Evolutionary conservation across 2,797 vertebrate species (phyloP).

Genomic region (Danio kyathit): DNA sequence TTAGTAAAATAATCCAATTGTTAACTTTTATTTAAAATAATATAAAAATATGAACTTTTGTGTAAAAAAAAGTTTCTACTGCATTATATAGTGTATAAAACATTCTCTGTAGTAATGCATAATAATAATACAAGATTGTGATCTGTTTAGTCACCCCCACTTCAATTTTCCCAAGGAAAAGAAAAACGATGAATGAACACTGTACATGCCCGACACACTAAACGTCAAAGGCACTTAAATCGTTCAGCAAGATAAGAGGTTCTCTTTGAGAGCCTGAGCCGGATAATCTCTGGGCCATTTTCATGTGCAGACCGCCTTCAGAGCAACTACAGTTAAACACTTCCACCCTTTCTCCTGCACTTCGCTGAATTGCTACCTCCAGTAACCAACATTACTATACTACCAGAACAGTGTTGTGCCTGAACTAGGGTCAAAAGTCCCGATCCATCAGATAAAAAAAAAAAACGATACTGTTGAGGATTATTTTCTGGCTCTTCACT

Average conservation of each 20-base stretch:
- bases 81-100: no score
- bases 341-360: background rate
- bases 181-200: background rate
- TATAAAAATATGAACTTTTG: no score
- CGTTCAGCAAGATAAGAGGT: conserved; percentile 24
- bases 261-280: conserved; percentile 19
- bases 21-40: no score
- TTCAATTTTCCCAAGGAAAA: background rate
- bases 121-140: background rate
- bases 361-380: conserved; percentile 27
- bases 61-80: no score
- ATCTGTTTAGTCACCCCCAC: background rate
- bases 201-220: background rate
- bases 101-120: no score
- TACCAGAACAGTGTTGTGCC: conserved; percentile 13
- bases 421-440: conserved; percentile 28
- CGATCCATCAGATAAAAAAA: conserved; percentile 21
- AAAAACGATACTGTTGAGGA: background rate
- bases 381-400: conserved; percentile 11
- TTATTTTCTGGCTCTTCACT: conserved; percentile 22
- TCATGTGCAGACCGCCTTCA: background rate
- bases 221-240: conserved; percentile 8
- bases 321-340: conserved; percentile 32
- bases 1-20: no score
- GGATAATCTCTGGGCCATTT: conserved; percentile 24